phyloP scores from a whole-genome alignment of 2,113 vertebrate species.

The Cyprinodon tularosa region DNA sequence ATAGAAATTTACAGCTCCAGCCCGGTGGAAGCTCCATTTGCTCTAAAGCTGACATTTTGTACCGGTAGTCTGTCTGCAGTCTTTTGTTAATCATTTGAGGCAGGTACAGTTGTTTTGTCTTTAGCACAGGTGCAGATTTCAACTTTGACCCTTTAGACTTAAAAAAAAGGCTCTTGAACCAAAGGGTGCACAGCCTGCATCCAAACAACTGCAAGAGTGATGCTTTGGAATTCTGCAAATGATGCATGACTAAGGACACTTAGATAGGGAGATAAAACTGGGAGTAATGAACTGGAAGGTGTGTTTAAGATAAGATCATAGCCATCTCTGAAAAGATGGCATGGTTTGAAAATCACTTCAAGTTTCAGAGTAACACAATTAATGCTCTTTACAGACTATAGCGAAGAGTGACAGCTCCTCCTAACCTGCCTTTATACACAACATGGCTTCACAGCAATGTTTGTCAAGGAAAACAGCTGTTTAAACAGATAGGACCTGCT shows the following conservation, averaged over 20 bases:
- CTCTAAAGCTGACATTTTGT: neutral
- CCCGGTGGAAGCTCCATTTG: constrained; percentile 8
- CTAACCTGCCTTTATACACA: constrained; percentile 17
- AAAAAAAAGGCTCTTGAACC: constrained; percentile 36
- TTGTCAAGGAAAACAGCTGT: constrained; percentile 74
- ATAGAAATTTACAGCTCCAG: neutral
- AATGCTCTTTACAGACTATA: constrained; percentile 30
- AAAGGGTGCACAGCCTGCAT: constrained; percentile 7
- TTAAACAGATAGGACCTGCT: constrained; percentile 71
- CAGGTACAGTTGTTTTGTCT: constrained; percentile 78
- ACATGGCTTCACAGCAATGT: constrained; percentile 31
- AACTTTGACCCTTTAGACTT: constrained; percentile 71
- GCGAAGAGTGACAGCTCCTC: constrained; percentile 52
- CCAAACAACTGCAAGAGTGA: constrained; percentile 12
- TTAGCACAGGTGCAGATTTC: constrained; percentile 76
- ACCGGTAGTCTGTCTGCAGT: constrained; percentile 16
- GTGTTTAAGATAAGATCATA: neutral
- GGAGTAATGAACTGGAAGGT: neutral
- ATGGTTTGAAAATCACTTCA: neutral
- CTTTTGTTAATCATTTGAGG: constrained; percentile 51
- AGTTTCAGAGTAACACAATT: constrained; percentile 41
- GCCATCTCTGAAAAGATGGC: neutral
- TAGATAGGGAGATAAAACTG: neutral
- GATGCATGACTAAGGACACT: constrained; percentile 2
- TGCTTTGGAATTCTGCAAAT: constrained; percentile 28